phyloP scores from a whole-genome alignment of 2,797 vertebrate genomes.

The Hafferia zeledoni region DNA sequence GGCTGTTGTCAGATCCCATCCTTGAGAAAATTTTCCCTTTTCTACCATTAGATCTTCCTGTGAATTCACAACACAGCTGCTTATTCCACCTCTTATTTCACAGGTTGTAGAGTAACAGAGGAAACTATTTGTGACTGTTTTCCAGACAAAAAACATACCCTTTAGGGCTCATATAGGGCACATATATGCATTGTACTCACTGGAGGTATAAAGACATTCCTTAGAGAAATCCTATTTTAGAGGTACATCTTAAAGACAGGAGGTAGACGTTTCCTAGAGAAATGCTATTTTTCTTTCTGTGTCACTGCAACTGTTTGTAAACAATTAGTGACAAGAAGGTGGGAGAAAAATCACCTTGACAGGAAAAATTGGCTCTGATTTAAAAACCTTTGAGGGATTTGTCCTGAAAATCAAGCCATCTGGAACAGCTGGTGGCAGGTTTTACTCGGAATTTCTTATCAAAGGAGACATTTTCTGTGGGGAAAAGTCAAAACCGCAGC shows the following conservation, averaged over 20 bases:
- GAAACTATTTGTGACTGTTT: neutral
- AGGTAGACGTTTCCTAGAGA: neutral
- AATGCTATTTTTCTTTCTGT: neutral
- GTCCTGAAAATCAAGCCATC: neutral
- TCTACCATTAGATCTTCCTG: neutral
- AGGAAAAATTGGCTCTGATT: neutral
- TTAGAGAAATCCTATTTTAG: neutral
- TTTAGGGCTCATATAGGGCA: neutral
- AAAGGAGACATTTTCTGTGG: neutral
- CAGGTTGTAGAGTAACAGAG: neutral
- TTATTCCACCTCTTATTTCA: neutral
- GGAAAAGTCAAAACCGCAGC: neutral
- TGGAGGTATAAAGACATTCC: neutral
- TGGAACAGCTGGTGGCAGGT: neutral
- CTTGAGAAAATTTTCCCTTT: slow-evolving; percentile 3
- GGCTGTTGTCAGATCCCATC: neutral
- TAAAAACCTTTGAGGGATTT: neutral
- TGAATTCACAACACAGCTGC: neutral
- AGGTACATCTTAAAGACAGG: neutral
- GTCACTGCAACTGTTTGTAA: neutral
- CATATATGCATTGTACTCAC: fast-evolving
- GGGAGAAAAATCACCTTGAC: neutral
- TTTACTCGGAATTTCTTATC: neutral
- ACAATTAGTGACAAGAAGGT: neutral
- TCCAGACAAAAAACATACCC: neutral